A percentile compares a stretch with the other conserved stretches of the same genome.
Conservation (phyloP, 2,113 vertebrate genomes). For the Scalopus aquaticus region DNA sequence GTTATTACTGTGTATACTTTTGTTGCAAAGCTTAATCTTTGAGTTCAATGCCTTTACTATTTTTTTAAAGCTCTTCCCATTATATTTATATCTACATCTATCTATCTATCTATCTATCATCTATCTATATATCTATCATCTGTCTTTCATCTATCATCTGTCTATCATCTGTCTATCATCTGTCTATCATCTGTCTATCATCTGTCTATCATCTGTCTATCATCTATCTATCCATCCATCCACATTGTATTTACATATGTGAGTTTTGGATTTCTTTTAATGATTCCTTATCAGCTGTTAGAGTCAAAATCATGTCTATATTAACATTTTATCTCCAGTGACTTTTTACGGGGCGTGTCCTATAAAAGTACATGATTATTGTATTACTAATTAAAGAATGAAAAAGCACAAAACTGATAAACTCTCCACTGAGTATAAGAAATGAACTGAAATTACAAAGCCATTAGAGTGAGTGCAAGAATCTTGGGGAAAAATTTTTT, state of each 20-base stretch:
- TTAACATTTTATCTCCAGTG: background rate
- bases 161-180: too few species aligned
- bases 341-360: background rate
- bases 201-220: too few species aligned
- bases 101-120: background rate
- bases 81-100: too few species aligned
- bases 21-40: background rate
- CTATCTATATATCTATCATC: too few species aligned
- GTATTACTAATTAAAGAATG: background rate
- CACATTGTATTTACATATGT: background rate
- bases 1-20: background rate
- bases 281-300: background rate
- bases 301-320: background rate
- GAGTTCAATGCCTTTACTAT: too few species aligned
- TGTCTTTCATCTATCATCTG: too few species aligned
- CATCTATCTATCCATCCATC: too few species aligned
- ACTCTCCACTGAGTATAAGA: background rate
- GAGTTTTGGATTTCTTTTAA: background rate
- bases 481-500: background rate
- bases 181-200: too few species aligned
- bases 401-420: background rate
- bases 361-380: background rate
- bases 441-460: background rate
- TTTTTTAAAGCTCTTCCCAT: background rate
- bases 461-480: background rate